These are phyloP conservation scores for Spodoptera picta DNA, from an alignment of 2,888 invertebrate species.

Conservation along the genomic window DNA sequence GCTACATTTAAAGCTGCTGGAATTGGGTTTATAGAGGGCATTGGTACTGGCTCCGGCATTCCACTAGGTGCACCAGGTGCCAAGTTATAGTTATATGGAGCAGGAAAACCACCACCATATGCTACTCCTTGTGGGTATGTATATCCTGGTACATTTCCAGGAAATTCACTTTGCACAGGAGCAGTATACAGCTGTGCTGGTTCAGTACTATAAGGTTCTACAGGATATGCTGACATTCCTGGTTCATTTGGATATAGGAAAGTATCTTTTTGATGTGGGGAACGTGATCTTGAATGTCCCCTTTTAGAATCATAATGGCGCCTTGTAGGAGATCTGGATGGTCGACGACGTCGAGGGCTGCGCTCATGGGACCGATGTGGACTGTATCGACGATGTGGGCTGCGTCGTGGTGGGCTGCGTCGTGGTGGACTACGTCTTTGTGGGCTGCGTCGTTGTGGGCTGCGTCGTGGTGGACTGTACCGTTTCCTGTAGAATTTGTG, in stretches of 20 bases:
- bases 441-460: conserved; percentile 40
- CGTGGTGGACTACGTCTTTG: conserved; percentile 34
- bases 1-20: conserved; percentile 53
- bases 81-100: conserved; percentile 66
- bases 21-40: conserved; percentile 54
- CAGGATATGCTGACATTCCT: conserved; percentile 14
- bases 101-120: conserved; percentile 64
- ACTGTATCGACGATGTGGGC: conserved; percentile 49
- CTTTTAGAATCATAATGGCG: conserved; percentile 37
- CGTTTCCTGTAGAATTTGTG: conserved; percentile 28
- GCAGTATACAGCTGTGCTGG: conserved; percentile 30
- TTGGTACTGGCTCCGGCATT: conserved; percentile 50
- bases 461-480: conserved; percentile 45
- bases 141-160: conserved; percentile 45
- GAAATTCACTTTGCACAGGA: conserved; percentile 42
- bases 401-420: conserved; percentile 43
- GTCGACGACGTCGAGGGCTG: conserved; percentile 48
- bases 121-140: conserved; percentile 53
- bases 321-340: conserved; percentile 42
- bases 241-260: conserved; percentile 69
- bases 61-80: conserved; percentile 47
- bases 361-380: conserved; percentile 51
- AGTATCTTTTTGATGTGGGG: conserved; percentile 55
- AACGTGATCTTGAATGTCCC: conserved; percentile 52
- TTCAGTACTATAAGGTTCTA: conserved; percentile 41